Evolutionary conservation across 2,888 invertebrate species (phyloP).

Genomic region (Geophilus truncorum): DNA sequence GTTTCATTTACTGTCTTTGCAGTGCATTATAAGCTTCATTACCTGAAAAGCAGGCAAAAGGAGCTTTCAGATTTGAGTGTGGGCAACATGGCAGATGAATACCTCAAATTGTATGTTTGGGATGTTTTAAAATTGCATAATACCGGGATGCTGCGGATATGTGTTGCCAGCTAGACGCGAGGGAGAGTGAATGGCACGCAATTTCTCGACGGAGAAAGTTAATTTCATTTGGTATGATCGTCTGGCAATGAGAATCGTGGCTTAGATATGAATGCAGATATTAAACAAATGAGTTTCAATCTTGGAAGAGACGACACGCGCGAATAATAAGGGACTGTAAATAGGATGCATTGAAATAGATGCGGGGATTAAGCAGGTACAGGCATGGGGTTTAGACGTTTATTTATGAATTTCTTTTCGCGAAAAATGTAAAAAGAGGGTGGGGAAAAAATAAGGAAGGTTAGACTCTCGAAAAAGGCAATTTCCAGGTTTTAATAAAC

Average conservation of each 20-base stretch:
- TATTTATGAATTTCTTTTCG: background rate
- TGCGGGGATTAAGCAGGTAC: background rate
- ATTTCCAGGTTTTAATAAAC: slow-evolving; percentile 8
- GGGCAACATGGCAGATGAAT: background rate
- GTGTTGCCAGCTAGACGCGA: background rate
- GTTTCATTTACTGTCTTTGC: background rate
- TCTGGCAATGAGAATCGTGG: background rate
- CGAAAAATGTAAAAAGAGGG: background rate
- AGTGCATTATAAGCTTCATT: background rate
- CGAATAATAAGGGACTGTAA: background rate
- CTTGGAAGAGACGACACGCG: background rate
- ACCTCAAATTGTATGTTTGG: slow-evolving; percentile 9
- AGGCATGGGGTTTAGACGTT: background rate
- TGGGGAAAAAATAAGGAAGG: background rate
- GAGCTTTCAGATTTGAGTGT: background rate
- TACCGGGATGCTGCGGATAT: background rate
- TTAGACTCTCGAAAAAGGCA: background rate
- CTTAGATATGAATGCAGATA: slow-evolving; percentile 5
- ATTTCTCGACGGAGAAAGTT: background rate
- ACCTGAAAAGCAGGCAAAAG: slow-evolving; percentile 10
- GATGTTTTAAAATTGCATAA: slow-evolving; percentile 21
- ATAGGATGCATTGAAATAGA: background rate
- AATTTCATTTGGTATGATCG: slow-evolving; percentile 17
- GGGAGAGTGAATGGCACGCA: background rate
- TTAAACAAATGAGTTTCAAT: slow-evolving; percentile 24